Percentiles rank a stretch among this genome's conserved stretches.
These are phyloP conservation scores for Archaeoteleia sp. DNA, from an alignment of 2,888 invertebrate genomes.

Conservation along the genomic window DNA sequence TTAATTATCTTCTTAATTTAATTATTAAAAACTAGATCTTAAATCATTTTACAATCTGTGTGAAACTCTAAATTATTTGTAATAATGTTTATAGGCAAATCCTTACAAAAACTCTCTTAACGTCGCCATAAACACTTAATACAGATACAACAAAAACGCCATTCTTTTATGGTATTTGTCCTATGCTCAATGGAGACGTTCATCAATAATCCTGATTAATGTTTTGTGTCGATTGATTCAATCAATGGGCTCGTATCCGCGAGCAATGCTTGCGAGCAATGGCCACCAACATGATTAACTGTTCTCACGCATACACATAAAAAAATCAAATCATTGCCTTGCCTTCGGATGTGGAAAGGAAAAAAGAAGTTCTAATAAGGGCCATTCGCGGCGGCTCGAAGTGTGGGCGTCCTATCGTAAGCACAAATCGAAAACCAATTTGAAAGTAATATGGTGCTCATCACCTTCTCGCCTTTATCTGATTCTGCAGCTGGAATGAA, in stretches of 20 bases:
- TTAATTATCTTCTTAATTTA: too few relatives aligned
- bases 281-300: constrained; percentile 33
- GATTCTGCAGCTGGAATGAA: constrained; percentile 62
- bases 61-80: too few relatives aligned
- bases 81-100: too few relatives aligned
- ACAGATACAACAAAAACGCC: too few relatives aligned
- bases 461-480: constrained; percentile 65
- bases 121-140: too few relatives aligned
- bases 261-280: too few relatives aligned
- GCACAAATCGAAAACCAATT: constrained; percentile 73
- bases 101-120: too few relatives aligned
- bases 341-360: constrained; percentile 13
- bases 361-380: constrained; percentile 51
- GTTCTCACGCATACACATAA: constrained; percentile 13
- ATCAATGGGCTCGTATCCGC: too few relatives aligned
- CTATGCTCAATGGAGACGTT: constrained; percentile 21
- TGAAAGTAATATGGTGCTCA: constrained; percentile 71
- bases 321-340: constrained; percentile 5
- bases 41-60: too few relatives aligned
- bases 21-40: too few relatives aligned
- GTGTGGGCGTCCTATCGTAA: constrained; percentile 61
- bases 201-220: constrained; percentile 36
- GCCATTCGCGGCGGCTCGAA: constrained; percentile 17
- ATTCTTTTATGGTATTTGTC: too few relatives aligned
- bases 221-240: constrained; percentile 44